Evolutionary conservation across 2,113 vertebrate species (phyloP), one percentile per base, ranked within the genome.

Genomic region (Ophthalmolycus amberensis): DNA sequence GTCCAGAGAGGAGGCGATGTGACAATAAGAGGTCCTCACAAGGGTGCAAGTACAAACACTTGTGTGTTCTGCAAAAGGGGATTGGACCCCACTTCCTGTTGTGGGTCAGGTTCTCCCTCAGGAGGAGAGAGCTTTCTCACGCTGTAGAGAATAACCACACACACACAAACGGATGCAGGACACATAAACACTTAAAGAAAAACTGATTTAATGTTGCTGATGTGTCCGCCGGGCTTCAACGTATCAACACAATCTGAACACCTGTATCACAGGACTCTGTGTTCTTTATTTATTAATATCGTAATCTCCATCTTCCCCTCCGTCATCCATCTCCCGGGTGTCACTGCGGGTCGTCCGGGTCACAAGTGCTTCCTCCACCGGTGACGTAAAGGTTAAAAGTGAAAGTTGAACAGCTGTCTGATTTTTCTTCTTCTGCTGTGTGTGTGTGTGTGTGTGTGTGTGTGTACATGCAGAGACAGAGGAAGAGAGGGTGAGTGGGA

Each of bases 111-210:
- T 79, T 84, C 68, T 77, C 77, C 76, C 86, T 82, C 69, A 80
- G 65, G 80, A 82, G 62, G 77, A 80, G 40, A 44, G 15, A 59
- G 68, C 78, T 81, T 92, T 92, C 90, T 91, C 91, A 91, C 85
- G 90, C 79, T 89, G 79, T 5, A 5, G 22, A 74, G 20, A 0
- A 37, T 7, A n/a, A 71, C 14, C 50, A 67, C 50, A 67, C 64
- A 63, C 60, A 48, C 18, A 64, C 63, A 37, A 42, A 38, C 1
- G 8, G 32, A 62, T 15, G n/a, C n/a, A 18, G 6, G 12, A 32
- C 34, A 42, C 48, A 38, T 9, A 40, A 27, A 81, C 34, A 65
- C n/a, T 12, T 3, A 29, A 5, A 65, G 34, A 9, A 34, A 71
- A 6, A 16, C 25, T 6, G 3, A 44, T 32, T 32, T 5, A 14